Conservation (phyloP, 2,888 invertebrate species). For the Lasioglossum calceatum region DNA sequence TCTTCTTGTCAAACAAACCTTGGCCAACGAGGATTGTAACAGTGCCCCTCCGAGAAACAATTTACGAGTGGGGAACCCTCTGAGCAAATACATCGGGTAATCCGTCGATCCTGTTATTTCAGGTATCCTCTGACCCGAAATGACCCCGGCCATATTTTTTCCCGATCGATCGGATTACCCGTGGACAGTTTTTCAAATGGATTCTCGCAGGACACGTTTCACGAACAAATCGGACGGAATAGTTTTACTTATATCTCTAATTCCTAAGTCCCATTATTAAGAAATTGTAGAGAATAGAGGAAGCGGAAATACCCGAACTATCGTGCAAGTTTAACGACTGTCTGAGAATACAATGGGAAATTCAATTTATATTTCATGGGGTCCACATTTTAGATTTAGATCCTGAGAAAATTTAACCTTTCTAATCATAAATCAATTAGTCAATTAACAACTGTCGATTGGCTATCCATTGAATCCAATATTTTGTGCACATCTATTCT, state of each 20-base stretch:
- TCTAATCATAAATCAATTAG: too few species aligned
- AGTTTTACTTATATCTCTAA: neutral
- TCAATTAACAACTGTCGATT: too few species aligned
- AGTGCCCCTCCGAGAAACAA: constrained; percentile 58
- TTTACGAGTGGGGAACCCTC: constrained; percentile 59
- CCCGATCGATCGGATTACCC: constrained; percentile 61
- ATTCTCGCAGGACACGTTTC: constrained; percentile 8
- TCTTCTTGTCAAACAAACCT: constrained; percentile 39
- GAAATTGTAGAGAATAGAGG: neutral
- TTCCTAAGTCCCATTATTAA: neutral
- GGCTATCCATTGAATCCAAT: neutral
- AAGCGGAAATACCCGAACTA: neutral
- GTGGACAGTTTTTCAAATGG: constrained; percentile 48
- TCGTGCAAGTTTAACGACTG: neutral
- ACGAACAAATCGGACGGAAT: neutral
- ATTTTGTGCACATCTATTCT: too few species aligned
- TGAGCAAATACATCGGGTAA: constrained; percentile 74
- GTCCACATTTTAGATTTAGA: neutral
- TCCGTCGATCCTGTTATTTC: constrained; percentile 76
- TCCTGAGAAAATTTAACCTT: too few species aligned
- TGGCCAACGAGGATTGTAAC: constrained; percentile 32
- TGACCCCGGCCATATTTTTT: constrained; percentile 52
- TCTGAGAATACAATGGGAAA: neutral
- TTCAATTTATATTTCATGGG: neutral
- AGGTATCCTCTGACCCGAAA: constrained; percentile 65